Evolutionary conservation across 2,888 invertebrate genomes (phyloP).

Genomic region (Drosophila lacicola): DNA sequence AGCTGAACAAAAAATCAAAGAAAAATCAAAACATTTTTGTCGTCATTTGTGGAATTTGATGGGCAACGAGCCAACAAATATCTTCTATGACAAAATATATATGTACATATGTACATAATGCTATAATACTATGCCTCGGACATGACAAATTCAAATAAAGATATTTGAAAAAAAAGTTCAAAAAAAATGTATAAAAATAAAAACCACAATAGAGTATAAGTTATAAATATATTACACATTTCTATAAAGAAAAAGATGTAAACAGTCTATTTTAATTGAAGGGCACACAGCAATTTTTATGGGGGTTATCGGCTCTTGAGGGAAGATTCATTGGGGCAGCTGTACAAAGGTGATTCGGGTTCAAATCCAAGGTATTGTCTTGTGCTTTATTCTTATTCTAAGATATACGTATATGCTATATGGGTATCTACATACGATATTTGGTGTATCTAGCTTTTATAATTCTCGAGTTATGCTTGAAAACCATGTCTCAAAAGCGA

Average conservation of each 20-base stretch:
- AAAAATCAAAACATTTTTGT: constrained; percentile 22
- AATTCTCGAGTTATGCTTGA: too few relatives aligned
- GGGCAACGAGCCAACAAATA: constrained; percentile 49
- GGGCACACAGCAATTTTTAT: background rate
- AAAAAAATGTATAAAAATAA: constrained; percentile 2
- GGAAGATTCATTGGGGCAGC: too few relatives aligned
- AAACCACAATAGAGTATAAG: constrained; percentile 7
- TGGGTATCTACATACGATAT: too few relatives aligned
- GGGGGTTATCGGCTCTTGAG: too few relatives aligned
- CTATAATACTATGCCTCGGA: background rate
- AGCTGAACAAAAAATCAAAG: constrained; percentile 4
- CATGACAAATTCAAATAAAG: background rate
- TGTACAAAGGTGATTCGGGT: too few relatives aligned
- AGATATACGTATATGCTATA: too few relatives aligned
- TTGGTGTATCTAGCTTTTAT: too few relatives aligned
- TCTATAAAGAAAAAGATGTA: background rate
- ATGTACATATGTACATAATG: background rate
- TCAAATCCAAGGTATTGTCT: too few relatives aligned
- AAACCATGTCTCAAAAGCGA: too few relatives aligned
- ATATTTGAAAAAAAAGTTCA: background rate
- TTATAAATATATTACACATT: background rate
- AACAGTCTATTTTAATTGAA: constrained; percentile 12
- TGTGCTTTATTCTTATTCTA: too few relatives aligned
- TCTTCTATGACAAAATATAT: constrained; percentile 32
- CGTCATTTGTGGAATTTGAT: constrained; percentile 41